These are phyloP conservation scores for Austrolebias charrua DNA, from an alignment of 2,797 vertebrate genomes.

Conservation along the genomic window DNA sequence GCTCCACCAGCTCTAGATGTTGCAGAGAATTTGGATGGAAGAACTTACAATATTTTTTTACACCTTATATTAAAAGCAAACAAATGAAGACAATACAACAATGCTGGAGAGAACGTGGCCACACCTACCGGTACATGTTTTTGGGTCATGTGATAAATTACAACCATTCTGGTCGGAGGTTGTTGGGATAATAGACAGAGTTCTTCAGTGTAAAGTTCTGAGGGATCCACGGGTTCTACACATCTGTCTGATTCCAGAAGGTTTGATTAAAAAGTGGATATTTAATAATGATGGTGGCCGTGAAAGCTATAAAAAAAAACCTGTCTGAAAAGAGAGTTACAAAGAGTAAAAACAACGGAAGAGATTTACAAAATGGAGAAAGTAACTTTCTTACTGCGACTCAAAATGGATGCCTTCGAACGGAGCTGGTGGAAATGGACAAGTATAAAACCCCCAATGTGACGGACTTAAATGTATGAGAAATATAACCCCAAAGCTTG, in stretches of 20 bases:
- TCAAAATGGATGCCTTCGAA: no score
- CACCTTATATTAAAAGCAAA: neutral
- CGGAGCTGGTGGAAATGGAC: no score
- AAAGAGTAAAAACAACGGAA: neutral
- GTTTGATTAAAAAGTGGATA: neutral
- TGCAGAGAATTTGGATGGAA: constrained; percentile 7
- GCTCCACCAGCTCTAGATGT: neutral
- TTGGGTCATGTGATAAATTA: neutral
- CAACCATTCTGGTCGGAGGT: neutral
- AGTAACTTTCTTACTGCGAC: neutral
- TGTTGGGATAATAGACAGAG: neutral
- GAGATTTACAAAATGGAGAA: constrained; percentile 1
- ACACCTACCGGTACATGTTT: neutral
- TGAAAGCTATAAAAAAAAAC: neutral
- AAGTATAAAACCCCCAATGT: no score
- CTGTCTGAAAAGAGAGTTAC: neutral
- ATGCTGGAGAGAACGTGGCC: neutral
- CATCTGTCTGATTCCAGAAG: neutral
- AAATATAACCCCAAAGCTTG: no score
- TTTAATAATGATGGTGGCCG: constrained; percentile 1
- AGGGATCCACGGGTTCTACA: neutral
- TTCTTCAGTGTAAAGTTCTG: neutral
- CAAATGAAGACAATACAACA: neutral
- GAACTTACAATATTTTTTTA: neutral
- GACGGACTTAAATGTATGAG: no score